Evolutionary conservation across 2,113 vertebrate species (phyloP).

Genomic region (Ptychochromis oligacanthus): DNA sequence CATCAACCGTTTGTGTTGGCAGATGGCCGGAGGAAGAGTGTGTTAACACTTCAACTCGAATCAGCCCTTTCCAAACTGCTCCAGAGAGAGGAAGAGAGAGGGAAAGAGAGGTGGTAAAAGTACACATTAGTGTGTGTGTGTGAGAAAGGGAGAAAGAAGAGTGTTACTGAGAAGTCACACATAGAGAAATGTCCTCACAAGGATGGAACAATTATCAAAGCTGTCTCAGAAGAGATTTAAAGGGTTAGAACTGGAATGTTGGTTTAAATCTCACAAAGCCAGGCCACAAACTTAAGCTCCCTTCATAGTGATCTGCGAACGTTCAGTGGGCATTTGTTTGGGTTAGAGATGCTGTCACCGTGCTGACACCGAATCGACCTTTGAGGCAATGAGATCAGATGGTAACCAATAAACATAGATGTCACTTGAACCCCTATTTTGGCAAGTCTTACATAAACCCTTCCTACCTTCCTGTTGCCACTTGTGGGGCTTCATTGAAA

Average conservation of each 20-base stretch:
- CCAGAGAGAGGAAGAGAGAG: background rate
- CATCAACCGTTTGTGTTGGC: slow-evolving; percentile 58
- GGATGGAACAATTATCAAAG: background rate
- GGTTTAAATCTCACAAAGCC: slow-evolving; percentile 26
- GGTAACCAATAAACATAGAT: slow-evolving; percentile 6
- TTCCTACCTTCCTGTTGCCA: background rate
- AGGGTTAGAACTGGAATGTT: slow-evolving; percentile 6
- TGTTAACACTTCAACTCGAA: slow-evolving; percentile 66
- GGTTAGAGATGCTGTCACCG: slow-evolving; percentile 18
- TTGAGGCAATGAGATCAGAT: background rate
- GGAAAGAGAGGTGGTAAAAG: slow-evolving; percentile 3
- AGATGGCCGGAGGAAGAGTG: slow-evolving; percentile 64
- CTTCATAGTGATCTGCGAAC: background rate
- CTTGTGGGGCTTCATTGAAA: background rate
- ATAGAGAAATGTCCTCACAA: slow-evolving; percentile 18
- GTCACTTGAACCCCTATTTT: background rate
- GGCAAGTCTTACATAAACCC: background rate
- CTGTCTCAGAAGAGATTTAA: slow-evolving; percentile 3
- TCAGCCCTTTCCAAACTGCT: slow-evolving; percentile 50
- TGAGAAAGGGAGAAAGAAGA: background rate
- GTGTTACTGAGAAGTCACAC: background rate
- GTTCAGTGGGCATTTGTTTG: slow-evolving; percentile 26
- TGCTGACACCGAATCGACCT: background rate
- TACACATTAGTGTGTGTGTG: background rate
- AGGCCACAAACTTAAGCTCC: slow-evolving; percentile 23